These are phyloP conservation scores for Spheniscus mendiculus DNA, from an alignment of 2,113 vertebrate species.

Conservation along the genomic window DNA sequence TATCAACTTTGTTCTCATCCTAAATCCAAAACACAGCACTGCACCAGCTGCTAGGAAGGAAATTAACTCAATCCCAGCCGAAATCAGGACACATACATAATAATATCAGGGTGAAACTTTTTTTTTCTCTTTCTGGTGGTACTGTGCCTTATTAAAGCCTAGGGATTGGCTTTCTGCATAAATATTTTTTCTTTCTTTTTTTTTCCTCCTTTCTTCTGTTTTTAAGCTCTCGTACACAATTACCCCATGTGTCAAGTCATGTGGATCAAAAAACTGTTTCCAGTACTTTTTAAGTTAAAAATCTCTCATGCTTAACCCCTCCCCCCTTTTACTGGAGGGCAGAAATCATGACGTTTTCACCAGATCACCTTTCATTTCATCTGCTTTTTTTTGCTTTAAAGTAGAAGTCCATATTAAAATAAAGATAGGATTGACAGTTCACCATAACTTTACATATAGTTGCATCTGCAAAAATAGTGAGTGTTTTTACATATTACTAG, in stretches of 20 bases:
- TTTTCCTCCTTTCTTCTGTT: neutral
- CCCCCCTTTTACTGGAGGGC: neutral
- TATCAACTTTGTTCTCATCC: no score
- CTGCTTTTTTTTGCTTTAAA: neutral
- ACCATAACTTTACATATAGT: neutral
- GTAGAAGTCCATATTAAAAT: neutral
- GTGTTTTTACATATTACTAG: neutral
- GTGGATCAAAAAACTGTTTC: neutral
- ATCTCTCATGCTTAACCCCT: neutral
- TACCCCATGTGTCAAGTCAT: neutral
- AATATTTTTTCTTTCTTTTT: neutral
- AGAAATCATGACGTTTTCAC: neutral
- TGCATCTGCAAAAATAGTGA: neutral
- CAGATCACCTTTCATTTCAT: neutral
- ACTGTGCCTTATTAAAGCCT: conserved; percentile 32
- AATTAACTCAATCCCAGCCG: no score
- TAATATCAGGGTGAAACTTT: conserved; percentile 3
- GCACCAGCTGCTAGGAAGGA: no score
- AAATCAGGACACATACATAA: neutral
- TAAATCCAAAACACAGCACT: no score
- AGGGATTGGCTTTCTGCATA: conserved; percentile 34
- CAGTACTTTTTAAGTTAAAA: neutral
- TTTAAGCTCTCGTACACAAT: neutral
- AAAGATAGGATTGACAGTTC: neutral
- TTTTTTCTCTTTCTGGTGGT: neutral